Conservation (phyloP, 2,888 invertebrate genomes). For the Synergus japonicus region DNA sequence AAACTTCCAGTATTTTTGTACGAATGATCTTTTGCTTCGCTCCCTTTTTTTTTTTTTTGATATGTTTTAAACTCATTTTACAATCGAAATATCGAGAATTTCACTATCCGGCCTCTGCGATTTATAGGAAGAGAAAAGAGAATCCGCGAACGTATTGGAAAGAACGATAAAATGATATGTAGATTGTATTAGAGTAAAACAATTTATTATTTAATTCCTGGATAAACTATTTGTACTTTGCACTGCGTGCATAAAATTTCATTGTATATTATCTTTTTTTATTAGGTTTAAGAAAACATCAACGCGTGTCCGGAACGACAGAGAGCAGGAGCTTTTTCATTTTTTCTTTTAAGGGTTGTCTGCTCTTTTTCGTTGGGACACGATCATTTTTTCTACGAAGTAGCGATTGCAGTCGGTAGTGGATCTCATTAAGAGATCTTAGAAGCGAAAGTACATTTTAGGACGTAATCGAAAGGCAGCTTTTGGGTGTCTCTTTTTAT, state of each 20-base stretch:
- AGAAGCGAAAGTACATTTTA: slow-evolving; percentile 25
- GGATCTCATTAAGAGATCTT: slow-evolving; percentile 23
- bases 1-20: slow-evolving; percentile 73
- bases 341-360: neutral
- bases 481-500: neutral
- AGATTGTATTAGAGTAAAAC: slow-evolving; percentile 44
- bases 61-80: slow-evolving; percentile 47
- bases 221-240: slow-evolving; percentile 16
- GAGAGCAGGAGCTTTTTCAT: neutral
- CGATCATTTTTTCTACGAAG: slow-evolving; percentile 63
- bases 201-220: slow-evolving; percentile 35
- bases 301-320: slow-evolving; percentile 56
- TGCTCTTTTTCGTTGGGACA: slow-evolving; percentile 9
- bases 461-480: slow-evolving; percentile 29
- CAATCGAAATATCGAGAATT: neutral
- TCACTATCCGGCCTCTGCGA: neutral
- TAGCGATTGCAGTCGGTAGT: slow-evolving; percentile 54
- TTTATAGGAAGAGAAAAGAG: slow-evolving; percentile 6
- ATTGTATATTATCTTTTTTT: slow-evolving; percentile 62
- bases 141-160: slow-evolving; percentile 44
- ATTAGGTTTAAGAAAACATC: slow-evolving; percentile 55
- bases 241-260: slow-evolving; percentile 57
- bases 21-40: slow-evolving; percentile 58
- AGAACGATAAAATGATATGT: slow-evolving; percentile 56
- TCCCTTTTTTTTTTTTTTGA: slow-evolving; percentile 53